These are phyloP conservation scores for Leucophenga varia DNA, from an alignment of 1,140 invertebrate species.

Conservation along the genomic window DNA sequence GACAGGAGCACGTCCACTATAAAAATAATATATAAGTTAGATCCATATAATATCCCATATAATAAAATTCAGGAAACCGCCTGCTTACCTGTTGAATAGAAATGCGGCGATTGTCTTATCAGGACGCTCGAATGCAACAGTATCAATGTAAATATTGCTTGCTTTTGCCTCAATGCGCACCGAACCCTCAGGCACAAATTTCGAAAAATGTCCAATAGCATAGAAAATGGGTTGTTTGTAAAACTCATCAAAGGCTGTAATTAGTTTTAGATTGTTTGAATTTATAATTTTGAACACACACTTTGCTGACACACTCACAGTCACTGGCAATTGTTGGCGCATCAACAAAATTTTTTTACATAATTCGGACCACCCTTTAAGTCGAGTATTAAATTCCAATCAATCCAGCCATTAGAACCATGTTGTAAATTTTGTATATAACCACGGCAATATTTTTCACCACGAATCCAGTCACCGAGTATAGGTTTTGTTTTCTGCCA, in stretches of 20 bases:
- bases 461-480: constrained; percentile 75
- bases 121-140: constrained; percentile 62
- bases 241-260: constrained; percentile 63
- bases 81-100: constrained; percentile 65
- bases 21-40: not conserved
- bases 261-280: no score
- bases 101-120: constrained; percentile 62
- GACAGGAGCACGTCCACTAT: constrained; percentile 33
- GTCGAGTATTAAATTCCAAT: constrained; percentile 86
- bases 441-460: constrained; percentile 61
- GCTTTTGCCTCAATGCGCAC: constrained; percentile 52
- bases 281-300: no score
- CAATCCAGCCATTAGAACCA: constrained; percentile 75
- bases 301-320: no score
- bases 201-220: constrained; percentile 82
- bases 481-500: constrained; percentile 41
- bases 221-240: constrained; percentile 92
- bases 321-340: constrained; percentile 73
- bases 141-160: constrained; percentile 35
- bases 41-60: not conserved
- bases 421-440: constrained; percentile 68
- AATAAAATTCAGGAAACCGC: not conserved
- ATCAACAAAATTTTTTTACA: constrained; percentile 75
- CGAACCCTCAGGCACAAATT: constrained; percentile 72
- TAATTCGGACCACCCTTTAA: constrained; percentile 79